Evolutionary conservation across 2,888 invertebrate species (phyloP).

Genomic region (Glyphotaelius pellucidus): DNA sequence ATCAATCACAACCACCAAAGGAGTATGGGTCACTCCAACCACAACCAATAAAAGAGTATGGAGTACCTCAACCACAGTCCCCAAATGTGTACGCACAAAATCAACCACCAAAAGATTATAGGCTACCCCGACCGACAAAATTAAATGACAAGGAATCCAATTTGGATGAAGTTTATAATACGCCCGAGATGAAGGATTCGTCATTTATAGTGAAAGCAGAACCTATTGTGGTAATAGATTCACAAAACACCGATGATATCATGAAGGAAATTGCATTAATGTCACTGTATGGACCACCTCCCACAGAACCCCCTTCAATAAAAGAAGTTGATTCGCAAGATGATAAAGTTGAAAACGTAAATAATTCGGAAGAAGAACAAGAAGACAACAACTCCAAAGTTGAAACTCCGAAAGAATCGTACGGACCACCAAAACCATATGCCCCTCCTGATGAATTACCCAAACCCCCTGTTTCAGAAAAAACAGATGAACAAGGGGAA

Average conservation of each 20-base stretch:
- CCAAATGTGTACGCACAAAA: not conserved
- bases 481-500: not conserved
- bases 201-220: conserved; percentile 30
- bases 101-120: not conserved
- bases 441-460: not conserved
- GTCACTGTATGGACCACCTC: not conserved
- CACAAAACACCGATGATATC: not conserved
- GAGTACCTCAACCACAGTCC: not conserved
- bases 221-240: conserved; percentile 34
- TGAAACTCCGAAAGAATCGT: conserved; percentile 6
- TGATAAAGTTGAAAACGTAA: not conserved
- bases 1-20: not conserved
- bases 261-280: not conserved
- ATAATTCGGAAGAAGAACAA: conserved; percentile 7
- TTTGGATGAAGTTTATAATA: not conserved
- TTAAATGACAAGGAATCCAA: not conserved
- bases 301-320: not conserved
- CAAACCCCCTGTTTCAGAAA: not conserved
- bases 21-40: not conserved
- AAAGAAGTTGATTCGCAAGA: not conserved
- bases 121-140: not conserved
- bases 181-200: not conserved
- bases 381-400: not conserved
- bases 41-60: not conserved
- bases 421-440: conserved; percentile 10